Conservation (phyloP, 2,888 invertebrate genomes). For the Diloba caeruleocephala region DNA sequence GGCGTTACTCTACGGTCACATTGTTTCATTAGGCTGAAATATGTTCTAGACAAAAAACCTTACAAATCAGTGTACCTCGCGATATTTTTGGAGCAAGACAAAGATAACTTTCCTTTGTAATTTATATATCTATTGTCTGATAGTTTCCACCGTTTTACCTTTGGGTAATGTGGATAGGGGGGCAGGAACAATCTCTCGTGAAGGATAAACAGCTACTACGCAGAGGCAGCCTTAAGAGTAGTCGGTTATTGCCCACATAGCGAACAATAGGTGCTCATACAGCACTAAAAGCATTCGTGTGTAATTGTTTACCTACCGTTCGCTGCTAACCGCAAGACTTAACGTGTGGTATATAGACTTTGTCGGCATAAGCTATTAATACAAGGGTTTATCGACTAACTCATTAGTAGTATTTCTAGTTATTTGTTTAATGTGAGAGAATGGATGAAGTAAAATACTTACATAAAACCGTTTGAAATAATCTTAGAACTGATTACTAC, state of each 20-base stretch:
- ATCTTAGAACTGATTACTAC: slow-evolving; percentile 6
- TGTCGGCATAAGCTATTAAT: slow-evolving; percentile 44
- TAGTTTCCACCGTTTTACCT: slow-evolving; percentile 21
- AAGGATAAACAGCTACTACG: slow-evolving; percentile 56
- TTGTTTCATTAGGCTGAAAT: slow-evolving; percentile 59
- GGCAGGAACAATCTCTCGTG: slow-evolving; percentile 57
- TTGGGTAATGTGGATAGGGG: slow-evolving; percentile 28
- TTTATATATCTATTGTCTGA: slow-evolving; percentile 33
- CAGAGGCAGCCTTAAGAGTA: slow-evolving; percentile 58
- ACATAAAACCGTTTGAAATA: background rate
- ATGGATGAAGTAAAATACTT: background rate
- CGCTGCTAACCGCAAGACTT: slow-evolving; percentile 62
- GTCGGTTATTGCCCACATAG: slow-evolving; percentile 61
- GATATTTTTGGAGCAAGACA: slow-evolving; percentile 61
- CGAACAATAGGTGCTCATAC: slow-evolving; percentile 73
- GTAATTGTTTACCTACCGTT: slow-evolving; percentile 73
- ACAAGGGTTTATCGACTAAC: slow-evolving; percentile 21
- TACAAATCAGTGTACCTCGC: slow-evolving; percentile 22
- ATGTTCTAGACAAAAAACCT: slow-evolving; percentile 61
- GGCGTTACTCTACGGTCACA: slow-evolving; percentile 57
- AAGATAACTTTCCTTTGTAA: slow-evolving; percentile 55
- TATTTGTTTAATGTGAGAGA: slow-evolving; percentile 7
- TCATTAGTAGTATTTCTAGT: slow-evolving; percentile 7
- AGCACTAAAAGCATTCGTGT: slow-evolving; percentile 72
- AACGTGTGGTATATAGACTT: slow-evolving; percentile 50